Conservation (phyloP, 2,797 vertebrate species). For the Chelidonichthys spinosus region DNA sequence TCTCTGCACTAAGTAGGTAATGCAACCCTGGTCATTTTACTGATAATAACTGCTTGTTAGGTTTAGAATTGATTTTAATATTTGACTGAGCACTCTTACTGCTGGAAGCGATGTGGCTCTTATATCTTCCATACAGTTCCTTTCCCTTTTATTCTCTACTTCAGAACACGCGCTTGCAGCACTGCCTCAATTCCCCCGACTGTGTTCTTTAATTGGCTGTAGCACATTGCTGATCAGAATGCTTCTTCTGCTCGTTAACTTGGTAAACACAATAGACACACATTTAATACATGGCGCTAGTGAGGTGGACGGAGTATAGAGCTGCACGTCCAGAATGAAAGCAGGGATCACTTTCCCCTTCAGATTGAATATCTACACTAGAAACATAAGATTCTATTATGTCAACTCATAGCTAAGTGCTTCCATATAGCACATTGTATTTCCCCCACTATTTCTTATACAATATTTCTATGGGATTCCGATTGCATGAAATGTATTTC, state of each 20-base stretch:
- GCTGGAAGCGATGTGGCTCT: constrained; percentile 12
- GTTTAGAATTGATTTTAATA: constrained; percentile 47
- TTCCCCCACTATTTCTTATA: not conserved
- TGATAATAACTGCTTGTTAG: constrained; percentile 46
- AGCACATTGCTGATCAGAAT: constrained; percentile 11
- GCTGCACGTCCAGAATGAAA: constrained; percentile 1
- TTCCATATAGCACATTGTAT: constrained; percentile 9
- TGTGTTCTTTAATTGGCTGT: constrained; percentile 29
- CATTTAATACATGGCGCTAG: not conserved
- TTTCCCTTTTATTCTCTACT: not conserved
- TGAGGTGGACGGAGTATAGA: not conserved
- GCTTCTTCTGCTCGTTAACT: constrained; percentile 1
- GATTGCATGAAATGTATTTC: constrained; percentile 34
- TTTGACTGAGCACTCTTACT: constrained; percentile 43
- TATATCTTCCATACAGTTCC: constrained; percentile 6
- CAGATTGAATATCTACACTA: not conserved
- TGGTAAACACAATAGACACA: constrained; percentile 10
- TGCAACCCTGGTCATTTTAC: constrained; percentile 40
- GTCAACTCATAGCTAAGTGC: not conserved
- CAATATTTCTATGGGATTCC: constrained; percentile 18
- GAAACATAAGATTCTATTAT: not conserved
- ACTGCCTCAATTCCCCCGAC: constrained; percentile 17
- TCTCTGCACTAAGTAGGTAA: constrained; percentile 41
- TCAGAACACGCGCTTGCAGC: constrained; percentile 10
- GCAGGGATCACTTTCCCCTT: not conserved